Base-by-base conservation (phyloP, 2,888 invertebrate species). In the Onthophagus sagittarius region DNA sequence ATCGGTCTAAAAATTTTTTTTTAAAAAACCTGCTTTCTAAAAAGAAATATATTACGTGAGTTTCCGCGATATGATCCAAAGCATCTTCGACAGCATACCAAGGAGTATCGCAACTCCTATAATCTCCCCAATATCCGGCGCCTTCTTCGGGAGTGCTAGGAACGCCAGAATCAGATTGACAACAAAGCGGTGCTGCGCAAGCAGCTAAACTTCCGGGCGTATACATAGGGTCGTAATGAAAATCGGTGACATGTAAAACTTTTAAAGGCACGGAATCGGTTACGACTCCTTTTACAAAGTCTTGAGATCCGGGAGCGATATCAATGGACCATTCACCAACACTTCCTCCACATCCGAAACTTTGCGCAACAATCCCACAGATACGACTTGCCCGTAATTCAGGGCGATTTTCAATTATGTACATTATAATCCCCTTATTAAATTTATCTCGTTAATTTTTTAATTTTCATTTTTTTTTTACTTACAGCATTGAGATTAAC, bases 51-150 rank as follows among this genome's bases (percentile, higher is more conserved):
- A 63, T 62, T 76, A 78, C 78, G 13, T 77, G 77, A 39, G 23
- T 63, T 64, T 39, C 70, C 15, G 31, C 70, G 62, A 74, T 72
- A 23, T 72, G 72, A 13, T 72, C 62, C 6, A 74, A 31, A 39
- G 91, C 88, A 79, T 92, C 90, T 71, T 91, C 89, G 31, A 92
- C 87, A 0, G 92, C 88, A 82, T 91, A 88, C 85, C 88, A 85
- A 0, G 95, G 93, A 0, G 90, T 85, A 83, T 96, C 95, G 79
- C 96, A 95, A 73, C 89, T 85, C 71, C 92, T 88, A 79, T 92
- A 94, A 80, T 94, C 93, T 0, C 94, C 94, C 93, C 93, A 95
- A 77, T 86, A 89, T 0, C 94, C 94, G 0, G 94, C 94, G 0
- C 83, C 84, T 31, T 78, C 77, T 23, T 77, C 76, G 6, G 78